Conservation (phyloP, 1,140 invertebrate species). For the Phenacoccus solenopsis region DNA sequence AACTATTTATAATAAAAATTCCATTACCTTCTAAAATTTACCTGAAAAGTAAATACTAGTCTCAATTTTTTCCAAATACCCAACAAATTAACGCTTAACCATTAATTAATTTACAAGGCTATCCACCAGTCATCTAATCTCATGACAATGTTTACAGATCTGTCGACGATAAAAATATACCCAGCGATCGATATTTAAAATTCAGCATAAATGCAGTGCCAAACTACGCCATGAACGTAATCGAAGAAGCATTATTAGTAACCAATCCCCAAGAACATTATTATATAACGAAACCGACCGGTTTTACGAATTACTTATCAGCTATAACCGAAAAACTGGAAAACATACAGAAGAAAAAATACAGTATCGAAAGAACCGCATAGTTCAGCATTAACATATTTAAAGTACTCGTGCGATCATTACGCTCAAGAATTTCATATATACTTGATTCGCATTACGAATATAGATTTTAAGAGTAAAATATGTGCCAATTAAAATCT, state of each 20-base stretch:
- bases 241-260: slow-evolving; percentile 26
- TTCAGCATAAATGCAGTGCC: slow-evolving; percentile 24
- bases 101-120: neutral
- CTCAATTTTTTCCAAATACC: too few relatives aligned
- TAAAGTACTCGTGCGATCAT: too few relatives aligned
- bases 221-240: slow-evolving; percentile 19
- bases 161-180: slow-evolving; percentile 8
- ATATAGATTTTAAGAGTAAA: neutral
- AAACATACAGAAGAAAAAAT: slow-evolving; percentile 1
- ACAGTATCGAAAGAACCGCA: neutral
- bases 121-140: neutral
- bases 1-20: too few relatives aligned
- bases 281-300: slow-evolving; percentile 22
- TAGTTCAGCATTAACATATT: too few relatives aligned
- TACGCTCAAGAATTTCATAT: too few relatives aligned
- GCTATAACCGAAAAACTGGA: slow-evolving; percentile 24
- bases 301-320: slow-evolving; percentile 24
- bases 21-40: too few relatives aligned
- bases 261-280: slow-evolving; percentile 23
- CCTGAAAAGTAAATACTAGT: too few relatives aligned
- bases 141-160: too few relatives aligned
- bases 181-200: slow-evolving; percentile 23
- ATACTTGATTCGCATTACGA: too few relatives aligned
- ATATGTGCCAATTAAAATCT: neutral
- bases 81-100: too few relatives aligned